Conservation (phyloP, 2,888 invertebrate genomes). For the Drosophila incognita region DNA sequence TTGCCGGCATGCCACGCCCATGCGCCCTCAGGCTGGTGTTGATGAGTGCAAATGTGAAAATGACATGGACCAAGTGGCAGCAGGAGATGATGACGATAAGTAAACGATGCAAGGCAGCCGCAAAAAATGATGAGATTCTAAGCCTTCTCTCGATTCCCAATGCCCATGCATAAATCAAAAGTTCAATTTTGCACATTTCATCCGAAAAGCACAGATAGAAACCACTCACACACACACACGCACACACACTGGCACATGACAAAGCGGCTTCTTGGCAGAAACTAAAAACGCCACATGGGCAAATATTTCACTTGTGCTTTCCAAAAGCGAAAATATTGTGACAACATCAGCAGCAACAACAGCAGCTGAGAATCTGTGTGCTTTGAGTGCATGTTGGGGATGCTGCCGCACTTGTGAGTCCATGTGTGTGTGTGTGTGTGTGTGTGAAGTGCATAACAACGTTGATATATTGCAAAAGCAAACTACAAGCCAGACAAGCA, state of each 20-base stretch:
- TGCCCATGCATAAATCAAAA: constrained; percentile 72
- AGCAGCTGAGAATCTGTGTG: constrained; percentile 15
- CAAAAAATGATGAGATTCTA: constrained; percentile 67
- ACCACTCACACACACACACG: neutral
- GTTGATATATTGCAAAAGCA: constrained; percentile 75
- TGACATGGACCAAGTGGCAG: constrained; percentile 57
- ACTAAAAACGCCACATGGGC: constrained; percentile 73
- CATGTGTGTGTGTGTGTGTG: constrained; percentile 29
- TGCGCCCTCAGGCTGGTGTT: constrained; percentile 44
- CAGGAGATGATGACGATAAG: constrained; percentile 38
- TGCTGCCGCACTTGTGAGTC: constrained; percentile 47
- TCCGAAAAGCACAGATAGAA: constrained; percentile 29
- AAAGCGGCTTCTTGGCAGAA: constrained; percentile 59
- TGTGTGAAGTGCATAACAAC: constrained; percentile 76
- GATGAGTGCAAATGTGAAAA: constrained; percentile 74
- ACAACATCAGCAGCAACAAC: constrained; percentile 62
- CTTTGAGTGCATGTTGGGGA: constrained; percentile 13
- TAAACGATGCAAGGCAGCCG: constrained; percentile 47
- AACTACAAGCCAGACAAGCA: constrained; percentile 56
- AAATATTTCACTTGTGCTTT: constrained; percentile 79
- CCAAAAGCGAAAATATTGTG: constrained; percentile 81
- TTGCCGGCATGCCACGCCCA: constrained; percentile 70
- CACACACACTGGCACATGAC: constrained; percentile 24
- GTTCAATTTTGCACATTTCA: constrained; percentile 69
- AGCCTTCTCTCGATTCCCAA: constrained; percentile 19